Evolutionary conservation across 1,140 invertebrate genomes (phyloP).

Genomic region (Lepidurus packardi): DNA sequence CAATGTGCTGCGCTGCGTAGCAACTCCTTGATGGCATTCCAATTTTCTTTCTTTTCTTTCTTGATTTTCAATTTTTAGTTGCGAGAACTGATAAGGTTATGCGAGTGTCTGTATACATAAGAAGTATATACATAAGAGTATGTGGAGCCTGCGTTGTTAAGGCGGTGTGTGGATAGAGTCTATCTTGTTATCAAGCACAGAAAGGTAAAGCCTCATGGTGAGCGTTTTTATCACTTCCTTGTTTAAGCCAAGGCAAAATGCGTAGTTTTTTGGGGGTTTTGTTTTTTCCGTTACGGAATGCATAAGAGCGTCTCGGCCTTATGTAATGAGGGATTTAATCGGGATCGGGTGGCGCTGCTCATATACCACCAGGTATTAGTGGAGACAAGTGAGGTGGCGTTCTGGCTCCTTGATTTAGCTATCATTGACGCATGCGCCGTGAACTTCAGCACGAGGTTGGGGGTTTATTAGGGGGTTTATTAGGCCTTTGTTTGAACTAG

Average conservation of each 20-base stretch:
- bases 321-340: not conserved
- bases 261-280: not conserved
- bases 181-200: not conserved
- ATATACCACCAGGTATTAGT: not conserved
- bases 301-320: not conserved
- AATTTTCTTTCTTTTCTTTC: too few relatives aligned
- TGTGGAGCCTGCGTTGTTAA: not conserved
- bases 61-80: too few relatives aligned
- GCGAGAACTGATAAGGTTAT: too few relatives aligned
- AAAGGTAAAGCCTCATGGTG: not conserved
- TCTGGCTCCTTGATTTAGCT: not conserved
- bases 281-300: not conserved
- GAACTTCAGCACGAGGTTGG: not conserved
- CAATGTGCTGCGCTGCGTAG: too few relatives aligned
- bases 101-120: too few relatives aligned
- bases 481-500: not conserved
- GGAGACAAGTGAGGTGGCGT: not conserved
- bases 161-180: not conserved
- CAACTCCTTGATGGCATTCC: too few relatives aligned
- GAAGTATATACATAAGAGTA: too few relatives aligned
- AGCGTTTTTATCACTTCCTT: constrained; percentile 10
- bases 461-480: not conserved
- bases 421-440: not conserved
- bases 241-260: not conserved
- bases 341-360: not conserved